A percentile compares a stretch with the other conserved stretches of the same genome.
Evolutionary conservation across 2,113 vertebrate genomes (phyloP).

Genomic region (Etheostoma cragini): DNA sequence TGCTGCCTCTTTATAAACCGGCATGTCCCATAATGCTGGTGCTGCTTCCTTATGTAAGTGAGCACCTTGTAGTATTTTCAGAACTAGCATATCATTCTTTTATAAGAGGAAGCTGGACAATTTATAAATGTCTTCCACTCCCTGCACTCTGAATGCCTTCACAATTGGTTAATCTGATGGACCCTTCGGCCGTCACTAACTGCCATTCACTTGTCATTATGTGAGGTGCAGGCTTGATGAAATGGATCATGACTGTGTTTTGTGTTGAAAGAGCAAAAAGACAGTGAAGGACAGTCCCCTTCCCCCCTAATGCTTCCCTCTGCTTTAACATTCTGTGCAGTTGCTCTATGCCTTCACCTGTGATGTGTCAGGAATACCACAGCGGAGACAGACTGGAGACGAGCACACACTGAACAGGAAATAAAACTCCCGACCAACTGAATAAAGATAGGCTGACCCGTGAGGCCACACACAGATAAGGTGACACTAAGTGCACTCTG

Average conservation of each 20-base stretch:
- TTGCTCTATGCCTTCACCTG: constrained; percentile 73
- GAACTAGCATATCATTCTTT: background rate
- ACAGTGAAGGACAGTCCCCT: constrained; percentile 36
- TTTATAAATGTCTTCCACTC: background rate
- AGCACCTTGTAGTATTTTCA: constrained; percentile 1
- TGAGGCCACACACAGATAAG: constrained; percentile 16
- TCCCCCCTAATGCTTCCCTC: constrained; percentile 7
- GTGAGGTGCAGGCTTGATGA: constrained; percentile 1
- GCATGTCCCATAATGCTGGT: constrained; percentile 28
- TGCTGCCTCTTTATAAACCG: constrained; percentile 36
- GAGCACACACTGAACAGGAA: constrained; percentile 40
- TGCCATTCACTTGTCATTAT: background rate
- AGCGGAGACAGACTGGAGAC: constrained; percentile 73
- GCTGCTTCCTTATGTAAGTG: constrained; percentile 5
- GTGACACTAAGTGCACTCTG: constrained; percentile 21
- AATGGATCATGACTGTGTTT: constrained; percentile 28
- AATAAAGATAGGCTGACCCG: constrained; percentile 51
- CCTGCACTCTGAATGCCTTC: background rate
- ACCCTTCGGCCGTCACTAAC: constrained; percentile 9
- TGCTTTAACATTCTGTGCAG: constrained; percentile 56
- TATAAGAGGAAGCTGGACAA: constrained; percentile 4
- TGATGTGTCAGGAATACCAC: constrained; percentile 74
- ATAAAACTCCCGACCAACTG: constrained; percentile 60
- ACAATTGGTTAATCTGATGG: constrained; percentile 22
- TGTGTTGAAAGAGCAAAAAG: constrained; percentile 25